Evolutionary conservation across 2,113 vertebrate genomes (phyloP), one percentile per base, ranked within the genome.

Genomic region (Progne subis): DNA sequence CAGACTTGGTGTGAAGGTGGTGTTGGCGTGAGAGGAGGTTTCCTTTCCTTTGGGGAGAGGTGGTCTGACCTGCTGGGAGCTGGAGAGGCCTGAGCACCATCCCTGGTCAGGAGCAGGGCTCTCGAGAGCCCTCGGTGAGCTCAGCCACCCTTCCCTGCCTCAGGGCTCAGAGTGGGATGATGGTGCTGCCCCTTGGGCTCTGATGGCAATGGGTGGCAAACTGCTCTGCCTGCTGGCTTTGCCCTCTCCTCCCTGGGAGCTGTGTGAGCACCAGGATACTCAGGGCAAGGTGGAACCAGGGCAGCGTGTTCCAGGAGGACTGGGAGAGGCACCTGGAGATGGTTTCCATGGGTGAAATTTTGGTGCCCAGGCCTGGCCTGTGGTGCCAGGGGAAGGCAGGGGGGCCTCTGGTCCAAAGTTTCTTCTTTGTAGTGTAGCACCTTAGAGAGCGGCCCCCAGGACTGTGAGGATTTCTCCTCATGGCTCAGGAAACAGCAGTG

Each of bases 351-450:
- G 32, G 55, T 69, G 89, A 61, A 59, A 31, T 21, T 19, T 20
- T 31, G 8, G 46, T 76, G 49, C 14, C 32, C 43, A 52, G 25
- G 53, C n/a, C 56, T 87, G 74, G 52, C 9, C n/a, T 64, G 63
- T 2, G 2, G 20, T 65, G 72, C 47, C 71, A 83, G 29, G 9
- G 43, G 20, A 29, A 47, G 10, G 8, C 25, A 44, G 50, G 20
- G 8, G 12, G 12, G 5, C 13, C 20, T 74, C 2, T 1, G 32
- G 11, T 53, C n/a, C 6, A 4, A 3, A 0, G 0, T 32, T 47
- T 78, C 28, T 55, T 52, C 29, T 63, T 49, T 14, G 9, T 20
- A 16, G 13, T 1, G 0, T 10, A 39, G 39, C 8, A 20, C 7
- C 34, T 86, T 28, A 41, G 16, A 44, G 3, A 56, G 78, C 50